phyloP scores from a whole-genome alignment of 2,888 invertebrate species.

The Lochmaea capreae region DNA sequence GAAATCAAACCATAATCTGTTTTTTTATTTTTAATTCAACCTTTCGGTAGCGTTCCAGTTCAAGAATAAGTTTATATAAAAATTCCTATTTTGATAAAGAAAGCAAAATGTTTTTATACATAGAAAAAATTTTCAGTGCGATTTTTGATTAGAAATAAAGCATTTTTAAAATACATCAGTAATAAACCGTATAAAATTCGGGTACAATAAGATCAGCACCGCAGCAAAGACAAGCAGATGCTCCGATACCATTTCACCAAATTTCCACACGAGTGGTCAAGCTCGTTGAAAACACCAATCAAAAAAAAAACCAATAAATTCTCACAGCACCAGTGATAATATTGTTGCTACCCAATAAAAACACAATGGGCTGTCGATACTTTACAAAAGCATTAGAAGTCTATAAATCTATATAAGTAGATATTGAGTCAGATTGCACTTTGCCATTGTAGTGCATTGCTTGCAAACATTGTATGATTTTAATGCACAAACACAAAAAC shows the following conservation, averaged over 20 bases:
- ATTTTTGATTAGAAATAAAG: not conserved
- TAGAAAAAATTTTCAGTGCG: not conserved
- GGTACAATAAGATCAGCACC: conserved; percentile 41
- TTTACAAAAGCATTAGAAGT: conserved; percentile 63
- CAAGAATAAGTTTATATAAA: too few relatives aligned
- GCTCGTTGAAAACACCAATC: conserved; percentile 61
- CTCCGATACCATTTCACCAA: conserved; percentile 53
- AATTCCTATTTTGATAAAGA: too few relatives aligned
- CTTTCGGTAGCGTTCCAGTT: too few relatives aligned
- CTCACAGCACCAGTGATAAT: conserved; percentile 58
- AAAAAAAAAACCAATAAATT: conserved; percentile 57
- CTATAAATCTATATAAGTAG: conserved; percentile 64
- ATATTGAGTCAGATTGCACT: conserved; percentile 57
- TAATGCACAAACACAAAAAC: conserved; percentile 60
- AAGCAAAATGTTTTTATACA: too few relatives aligned
- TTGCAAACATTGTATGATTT: conserved; percentile 60
- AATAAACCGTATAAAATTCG: conserved; percentile 49
- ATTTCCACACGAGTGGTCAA: conserved; percentile 59
- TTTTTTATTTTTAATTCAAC: too few relatives aligned
- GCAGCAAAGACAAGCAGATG: conserved; percentile 59
- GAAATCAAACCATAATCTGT: too few relatives aligned
- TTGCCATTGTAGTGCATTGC: conserved; percentile 54
- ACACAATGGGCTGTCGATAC: conserved; percentile 63
- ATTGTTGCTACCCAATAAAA: conserved; percentile 64
- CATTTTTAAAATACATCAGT: conserved; percentile 33